Evolutionary conservation across 2,797 vertebrate species (phyloP).

Genomic region (Delichon dasypus): DNA sequence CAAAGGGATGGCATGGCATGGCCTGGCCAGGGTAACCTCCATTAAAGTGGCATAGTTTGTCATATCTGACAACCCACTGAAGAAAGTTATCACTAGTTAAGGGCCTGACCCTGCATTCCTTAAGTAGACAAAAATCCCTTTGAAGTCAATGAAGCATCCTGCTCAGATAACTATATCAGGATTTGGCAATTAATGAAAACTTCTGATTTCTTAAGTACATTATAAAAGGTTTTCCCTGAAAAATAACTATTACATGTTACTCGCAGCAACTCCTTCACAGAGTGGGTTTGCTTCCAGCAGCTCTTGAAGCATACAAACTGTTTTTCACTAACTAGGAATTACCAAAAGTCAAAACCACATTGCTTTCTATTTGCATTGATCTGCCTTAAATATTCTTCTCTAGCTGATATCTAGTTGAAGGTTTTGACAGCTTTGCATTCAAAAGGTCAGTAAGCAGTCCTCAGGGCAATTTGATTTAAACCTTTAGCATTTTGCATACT

Average conservation of each 20-base stretch:
- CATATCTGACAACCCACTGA: slow-evolving; percentile 60
- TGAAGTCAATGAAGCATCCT: slow-evolving; percentile 61
- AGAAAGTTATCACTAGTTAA: slow-evolving; percentile 66
- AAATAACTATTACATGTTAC: neutral
- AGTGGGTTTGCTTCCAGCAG: neutral
- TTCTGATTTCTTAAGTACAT: slow-evolving; percentile 34
- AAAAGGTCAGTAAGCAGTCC: slow-evolving; percentile 63
- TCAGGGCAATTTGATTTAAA: slow-evolving; percentile 50
- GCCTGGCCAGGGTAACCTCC: neutral
- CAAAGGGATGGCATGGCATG: neutral
- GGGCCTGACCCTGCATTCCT: slow-evolving; percentile 67
- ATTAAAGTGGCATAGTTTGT: slow-evolving; percentile 48
- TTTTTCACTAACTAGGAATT: neutral
- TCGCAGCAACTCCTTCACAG: neutral
- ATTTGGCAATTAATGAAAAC: slow-evolving; percentile 45
- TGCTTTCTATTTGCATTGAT: slow-evolving; percentile 47
- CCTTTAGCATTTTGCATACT: slow-evolving; percentile 25
- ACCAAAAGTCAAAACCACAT: slow-evolving; percentile 19
- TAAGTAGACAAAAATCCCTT: slow-evolving; percentile 63
- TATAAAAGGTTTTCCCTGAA: neutral
- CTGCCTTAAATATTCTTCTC: slow-evolving; percentile 27
- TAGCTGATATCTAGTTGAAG: slow-evolving; percentile 44
- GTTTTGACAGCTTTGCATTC: slow-evolving; percentile 57
- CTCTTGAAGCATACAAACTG: neutral
- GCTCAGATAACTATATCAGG: slow-evolving; percentile 53